Base-by-base conservation (phyloP, 2,888 invertebrate genomes). In the Cerastoderma edule region DNA sequence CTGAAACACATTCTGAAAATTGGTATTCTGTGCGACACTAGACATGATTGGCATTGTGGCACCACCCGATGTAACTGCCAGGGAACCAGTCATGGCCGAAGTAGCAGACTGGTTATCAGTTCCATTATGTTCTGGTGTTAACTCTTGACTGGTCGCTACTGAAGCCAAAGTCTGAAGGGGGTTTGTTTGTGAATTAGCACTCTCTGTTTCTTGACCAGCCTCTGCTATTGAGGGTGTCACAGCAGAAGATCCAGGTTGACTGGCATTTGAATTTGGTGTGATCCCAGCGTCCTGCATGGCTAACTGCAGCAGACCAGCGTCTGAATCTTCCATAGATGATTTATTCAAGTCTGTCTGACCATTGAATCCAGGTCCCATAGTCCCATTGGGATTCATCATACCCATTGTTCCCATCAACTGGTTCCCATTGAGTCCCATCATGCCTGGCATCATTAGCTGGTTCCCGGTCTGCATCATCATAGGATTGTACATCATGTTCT, bases 241-340 rank as follows among this genome's bases (percentile, higher is more conserved):
- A 19, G 77, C 68, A 33, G 80, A 57, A 10, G 82, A 69, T 3
- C 72, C 69, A n/a, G 72, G 63, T 63, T 75, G 82, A 46, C 73
- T 72, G 27, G 72, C 48, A 32, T 67, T 64, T 13, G 75, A 76
- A 46, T 75, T 71, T 2, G 84, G 84, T 0, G 87, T 87, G 30
- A 89, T 89, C 0, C 89, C 89, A 1, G 89, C 88, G 73, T 89
- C 88, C 67, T 88, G 87, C 89, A 89, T 89, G 33, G 89, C 89
- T 44, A 88, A 72, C 78, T 89, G 89, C n/a, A 89, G 64, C 16
- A 89, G 72, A 33, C 88, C 87, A 44, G 83, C 85, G 63, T 84
- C 80, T 5, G 75, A 48, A 19, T 80, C 81, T n/a, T 84, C 82
- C 10, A 57, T 60, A 19, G 70, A 50, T 19, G 65, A 56, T 66